Evolutionary conservation across 2,888 invertebrate genomes (phyloP).

Genomic region (Notodonta ziczac): DNA sequence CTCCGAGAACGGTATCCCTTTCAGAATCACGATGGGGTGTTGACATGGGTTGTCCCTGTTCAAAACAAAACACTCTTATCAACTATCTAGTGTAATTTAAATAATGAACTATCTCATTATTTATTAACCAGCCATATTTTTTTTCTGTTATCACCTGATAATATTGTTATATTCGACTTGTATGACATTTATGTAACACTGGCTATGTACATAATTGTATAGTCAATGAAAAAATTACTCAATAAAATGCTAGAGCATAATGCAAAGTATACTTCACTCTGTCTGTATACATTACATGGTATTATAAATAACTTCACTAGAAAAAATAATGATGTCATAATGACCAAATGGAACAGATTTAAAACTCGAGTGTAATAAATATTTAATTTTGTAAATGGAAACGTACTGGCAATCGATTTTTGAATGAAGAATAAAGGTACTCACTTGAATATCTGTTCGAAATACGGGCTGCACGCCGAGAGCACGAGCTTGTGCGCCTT

Average conservation of each 20-base stretch:
- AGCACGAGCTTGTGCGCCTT: constrained; percentile 89
- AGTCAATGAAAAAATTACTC: constrained; percentile 26
- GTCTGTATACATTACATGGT: constrained; percentile 56
- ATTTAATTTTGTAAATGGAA: constrained; percentile 30
- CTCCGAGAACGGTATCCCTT: constrained; percentile 87
- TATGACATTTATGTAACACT: constrained; percentile 54
- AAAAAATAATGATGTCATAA: constrained; percentile 75
- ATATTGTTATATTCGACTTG: constrained; percentile 41
- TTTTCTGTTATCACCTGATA: constrained; percentile 53
- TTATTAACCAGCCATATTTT: constrained; percentile 41
- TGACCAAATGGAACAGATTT: constrained; percentile 63
- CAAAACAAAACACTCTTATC: constrained; percentile 32
- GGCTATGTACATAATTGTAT: constrained; percentile 17
- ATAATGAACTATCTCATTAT: constrained; percentile 46
- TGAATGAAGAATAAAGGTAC: constrained; percentile 41
- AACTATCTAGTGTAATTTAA: constrained; percentile 27
- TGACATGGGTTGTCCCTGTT: constrained; percentile 88
- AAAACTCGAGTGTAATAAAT: constrained; percentile 35
- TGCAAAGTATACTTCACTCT: constrained; percentile 50
- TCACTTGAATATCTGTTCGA: constrained; percentile 89
- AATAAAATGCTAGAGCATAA: constrained; percentile 33
- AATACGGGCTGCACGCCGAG: constrained; percentile 91
- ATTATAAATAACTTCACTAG: constrained; percentile 67
- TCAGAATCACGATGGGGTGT: constrained; percentile 89
- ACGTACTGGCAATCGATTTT: constrained; percentile 21